Evolutionary conservation across 2,888 invertebrate species (phyloP).

Genomic region (Auanema freiburgensis): DNA sequence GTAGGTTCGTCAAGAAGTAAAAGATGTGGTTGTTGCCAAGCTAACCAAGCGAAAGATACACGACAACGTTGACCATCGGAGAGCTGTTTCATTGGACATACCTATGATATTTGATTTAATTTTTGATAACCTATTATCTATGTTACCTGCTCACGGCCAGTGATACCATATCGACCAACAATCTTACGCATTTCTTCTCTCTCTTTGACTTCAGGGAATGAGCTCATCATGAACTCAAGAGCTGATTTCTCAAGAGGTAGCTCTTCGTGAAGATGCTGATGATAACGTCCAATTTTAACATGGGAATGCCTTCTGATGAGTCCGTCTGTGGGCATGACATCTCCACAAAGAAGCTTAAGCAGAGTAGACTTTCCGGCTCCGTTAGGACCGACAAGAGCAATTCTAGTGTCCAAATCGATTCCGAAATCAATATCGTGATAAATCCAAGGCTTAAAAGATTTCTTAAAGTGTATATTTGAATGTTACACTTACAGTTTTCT

Average conservation of each 20-base stretch:
- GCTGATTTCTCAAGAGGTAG: constrained; percentile 91
- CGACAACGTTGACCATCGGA: constrained; percentile 97
- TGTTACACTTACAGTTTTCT: constrained; percentile 40
- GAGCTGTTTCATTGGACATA: constrained; percentile 88
- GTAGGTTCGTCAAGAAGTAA: constrained; percentile 80
- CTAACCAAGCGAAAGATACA: constrained; percentile 96
- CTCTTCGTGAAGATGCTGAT: constrained; percentile 90
- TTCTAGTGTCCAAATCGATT: constrained; percentile 90
- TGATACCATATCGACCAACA: constrained; percentile 94
- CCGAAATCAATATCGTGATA: constrained; percentile 98
- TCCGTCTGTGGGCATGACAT: constrained; percentile 89
- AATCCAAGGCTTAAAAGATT: constrained; percentile 76
- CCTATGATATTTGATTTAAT: constrained; percentile 68
- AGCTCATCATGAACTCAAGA: constrained; percentile 95
- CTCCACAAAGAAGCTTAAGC: constrained; percentile 89
- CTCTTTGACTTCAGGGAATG: constrained; percentile 94
- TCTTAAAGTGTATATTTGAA: not conserved
- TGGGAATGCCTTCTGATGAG: constrained; percentile 98
- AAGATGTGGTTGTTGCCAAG: constrained; percentile 94
- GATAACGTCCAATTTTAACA: constrained; percentile 93
- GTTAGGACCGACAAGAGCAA: constrained; percentile 94
- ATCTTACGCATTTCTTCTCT: constrained; percentile 98
- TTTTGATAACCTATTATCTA: not conserved
- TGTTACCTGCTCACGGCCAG: constrained; percentile 87
- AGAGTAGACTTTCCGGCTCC: constrained; percentile 98